Conservation (phyloP, 2,888 invertebrate species). For the Trachelus tabidus region DNA sequence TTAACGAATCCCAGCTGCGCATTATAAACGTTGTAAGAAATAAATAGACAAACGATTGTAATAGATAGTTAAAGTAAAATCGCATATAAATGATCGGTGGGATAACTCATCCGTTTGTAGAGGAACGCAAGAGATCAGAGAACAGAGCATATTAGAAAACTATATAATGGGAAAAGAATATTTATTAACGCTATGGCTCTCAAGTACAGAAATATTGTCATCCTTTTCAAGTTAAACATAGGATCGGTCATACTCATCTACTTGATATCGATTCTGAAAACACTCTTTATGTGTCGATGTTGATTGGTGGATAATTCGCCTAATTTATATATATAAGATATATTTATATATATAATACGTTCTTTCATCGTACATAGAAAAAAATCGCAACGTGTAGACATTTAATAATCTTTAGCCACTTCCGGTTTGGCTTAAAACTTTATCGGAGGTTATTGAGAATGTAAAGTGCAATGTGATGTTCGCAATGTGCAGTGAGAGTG, state of each 20-base stretch:
- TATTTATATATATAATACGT: background rate
- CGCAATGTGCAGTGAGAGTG: conserved; percentile 10
- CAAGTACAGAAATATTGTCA: conserved; percentile 19
- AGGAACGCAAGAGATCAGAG: background rate
- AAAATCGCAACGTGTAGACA: conserved; percentile 26
- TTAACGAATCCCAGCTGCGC: background rate
- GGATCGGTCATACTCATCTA: background rate
- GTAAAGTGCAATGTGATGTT: conserved; percentile 43
- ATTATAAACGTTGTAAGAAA: background rate
- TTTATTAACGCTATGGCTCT: conserved; percentile 12
- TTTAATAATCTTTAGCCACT: conserved; percentile 33
- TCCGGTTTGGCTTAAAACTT: conserved; percentile 50
- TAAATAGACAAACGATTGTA: conserved; percentile 3
- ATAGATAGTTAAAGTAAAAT: background rate
- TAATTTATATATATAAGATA: conserved; percentile 1
- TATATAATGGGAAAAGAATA: background rate
- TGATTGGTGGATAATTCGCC: conserved; percentile 2
- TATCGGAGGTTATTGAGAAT: conserved; percentile 36
- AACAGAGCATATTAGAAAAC: conserved; percentile 4
- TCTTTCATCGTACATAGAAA: conserved; percentile 2
- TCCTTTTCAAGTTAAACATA: conserved; percentile 11
- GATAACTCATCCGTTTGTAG: background rate
- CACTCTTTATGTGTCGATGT: background rate
- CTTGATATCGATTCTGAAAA: background rate
- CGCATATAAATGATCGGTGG: background rate